Base-by-base conservation (phyloP, 2,888 invertebrate genomes). In the Bellardia pandia region DNA sequence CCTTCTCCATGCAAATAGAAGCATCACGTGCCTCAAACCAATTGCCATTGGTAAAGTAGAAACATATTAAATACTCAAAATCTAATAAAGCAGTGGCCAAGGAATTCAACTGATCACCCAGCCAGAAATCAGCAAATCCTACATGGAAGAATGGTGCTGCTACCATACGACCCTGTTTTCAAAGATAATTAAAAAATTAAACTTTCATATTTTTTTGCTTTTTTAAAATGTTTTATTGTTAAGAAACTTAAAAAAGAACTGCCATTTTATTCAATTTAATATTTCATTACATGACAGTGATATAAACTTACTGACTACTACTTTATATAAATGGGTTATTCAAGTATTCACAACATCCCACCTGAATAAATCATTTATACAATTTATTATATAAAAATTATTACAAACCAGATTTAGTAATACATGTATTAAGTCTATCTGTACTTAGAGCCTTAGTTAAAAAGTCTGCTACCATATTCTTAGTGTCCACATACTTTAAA, bases 111-210 rank as follows among this genome's bases (percentile, higher is more conserved):
- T 99, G 99, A 94, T 99, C 99, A 6, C 98, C 99, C 93, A 99
- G 96, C 99, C 99, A 99, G 95, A 99, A 99, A 94, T 99, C 99
- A 37, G 99, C 98, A 92, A 99, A 99, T 62, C 97, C 96, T 9
- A 99, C 99, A 89, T 97, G 97, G 92, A 97, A 96, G 92, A 99
- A 98, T 30, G 99, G 99, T 0, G 99, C 98, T 51, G 97, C 96
- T 68, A 98, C 91, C 89, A 98, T 97, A 79, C 97, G 96, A 88
- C 96, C 96, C 97, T 97, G 93, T 76, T 48, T 33, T 14, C 11
- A 42, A 60, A 6, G 42, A 62, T 11, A n/a, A 75, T 7, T 3
- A 4, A 45, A 23, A 3, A 14, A 60, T 48, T 42, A 0, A 0
- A 23, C 8, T 23, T 58, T 62, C 7, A 33, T 3, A n/a, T n/a